phyloP scores from a whole-genome alignment of 2,888 invertebrate genomes.

The Nomada goodeniana region DNA sequence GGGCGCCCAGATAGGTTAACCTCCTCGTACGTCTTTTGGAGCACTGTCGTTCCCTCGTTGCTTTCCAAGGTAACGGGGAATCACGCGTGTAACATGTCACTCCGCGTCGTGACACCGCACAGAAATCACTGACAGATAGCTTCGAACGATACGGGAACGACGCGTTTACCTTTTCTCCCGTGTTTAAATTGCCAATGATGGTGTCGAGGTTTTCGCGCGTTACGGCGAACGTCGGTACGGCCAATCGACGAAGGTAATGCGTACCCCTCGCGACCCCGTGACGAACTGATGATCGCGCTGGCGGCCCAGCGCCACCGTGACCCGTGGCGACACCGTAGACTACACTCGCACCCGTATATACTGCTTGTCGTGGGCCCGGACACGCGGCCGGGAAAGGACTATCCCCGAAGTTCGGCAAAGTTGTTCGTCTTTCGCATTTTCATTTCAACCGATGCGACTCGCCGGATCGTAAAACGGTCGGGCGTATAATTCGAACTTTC shows the following conservation, averaged over 20 bases:
- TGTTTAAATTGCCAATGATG: not conserved
- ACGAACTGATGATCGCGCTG: conserved; percentile 81
- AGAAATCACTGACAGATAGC: conserved; percentile 25
- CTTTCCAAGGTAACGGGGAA: not conserved
- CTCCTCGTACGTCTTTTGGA: conserved; percentile 12
- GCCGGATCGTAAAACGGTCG: conserved; percentile 38
- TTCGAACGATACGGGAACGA: conserved; percentile 7
- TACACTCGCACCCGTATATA: conserved; percentile 62
- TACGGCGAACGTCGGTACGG: conserved; percentile 51
- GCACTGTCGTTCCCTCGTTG: conserved; percentile 33
- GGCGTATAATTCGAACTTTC: conserved; percentile 11
- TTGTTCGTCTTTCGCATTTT: conserved; percentile 51
- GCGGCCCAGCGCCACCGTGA: conserved; percentile 82
- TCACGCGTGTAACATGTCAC: conserved; percentile 50
- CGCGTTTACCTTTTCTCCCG: not conserved
- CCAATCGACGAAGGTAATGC: conserved; percentile 66
- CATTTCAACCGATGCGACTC: conserved; percentile 40
- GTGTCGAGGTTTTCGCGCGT: conserved; percentile 64
- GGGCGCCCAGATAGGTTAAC: conserved; percentile 29
- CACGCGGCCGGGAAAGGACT: conserved; percentile 41
- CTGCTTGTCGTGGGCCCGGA: conserved; percentile 51
- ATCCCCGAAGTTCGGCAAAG: conserved; percentile 38
- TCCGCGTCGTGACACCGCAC: conserved; percentile 56
- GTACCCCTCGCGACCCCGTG: conserved; percentile 82
- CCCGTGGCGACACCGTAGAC: conserved; percentile 82